A percentile compares a stretch with the other conserved stretches of the same genome.
phyloP scores from a whole-genome alignment of 2,797 vertebrate genomes.

The Bradypodion ventrale region DNA sequence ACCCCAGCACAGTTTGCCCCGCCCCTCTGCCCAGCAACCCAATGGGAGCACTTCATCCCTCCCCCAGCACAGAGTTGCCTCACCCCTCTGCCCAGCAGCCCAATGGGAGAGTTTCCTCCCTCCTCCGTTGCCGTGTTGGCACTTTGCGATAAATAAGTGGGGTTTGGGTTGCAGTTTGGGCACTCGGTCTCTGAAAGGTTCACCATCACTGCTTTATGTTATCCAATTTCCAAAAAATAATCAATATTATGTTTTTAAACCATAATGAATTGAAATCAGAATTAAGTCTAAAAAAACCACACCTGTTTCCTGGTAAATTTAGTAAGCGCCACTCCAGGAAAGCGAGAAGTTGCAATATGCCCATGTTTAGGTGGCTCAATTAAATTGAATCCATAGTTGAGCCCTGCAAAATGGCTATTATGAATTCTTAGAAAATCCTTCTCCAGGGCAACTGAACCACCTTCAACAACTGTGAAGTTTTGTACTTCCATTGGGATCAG shows the following conservation, averaged over 20 bases:
- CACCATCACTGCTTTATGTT: background rate
- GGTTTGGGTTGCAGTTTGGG: too few relatives aligned
- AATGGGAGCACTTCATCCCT: too few relatives aligned
- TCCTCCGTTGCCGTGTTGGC: too few relatives aligned
- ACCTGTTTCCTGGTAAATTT: conserved; percentile 91
- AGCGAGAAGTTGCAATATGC: conserved; percentile 81
- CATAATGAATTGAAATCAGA: conserved; percentile 12
- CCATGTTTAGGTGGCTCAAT: conserved; percentile 81
- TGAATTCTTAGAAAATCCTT: conserved; percentile 81
- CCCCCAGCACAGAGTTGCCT: too few relatives aligned
- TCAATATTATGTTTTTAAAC: background rate
- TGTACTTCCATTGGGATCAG: conserved; percentile 83
- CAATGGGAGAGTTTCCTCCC: too few relatives aligned
- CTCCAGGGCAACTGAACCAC: conserved; percentile 80
- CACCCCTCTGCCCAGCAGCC: too few relatives aligned
- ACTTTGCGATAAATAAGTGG: too few relatives aligned
- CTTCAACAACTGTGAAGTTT: conserved; percentile 87
- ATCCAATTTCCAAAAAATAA: conserved; percentile 9
- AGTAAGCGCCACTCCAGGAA: conserved; percentile 78
- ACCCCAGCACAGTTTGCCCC: too few relatives aligned
- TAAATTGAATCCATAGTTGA: conserved; percentile 85
- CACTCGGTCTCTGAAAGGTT: too few relatives aligned
- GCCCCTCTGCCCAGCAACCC: too few relatives aligned
- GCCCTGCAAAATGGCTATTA: conserved; percentile 82
- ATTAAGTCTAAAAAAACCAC: background rate